Conservation (phyloP, 2,888 invertebrate genomes). For the Acleris laterana region DNA sequence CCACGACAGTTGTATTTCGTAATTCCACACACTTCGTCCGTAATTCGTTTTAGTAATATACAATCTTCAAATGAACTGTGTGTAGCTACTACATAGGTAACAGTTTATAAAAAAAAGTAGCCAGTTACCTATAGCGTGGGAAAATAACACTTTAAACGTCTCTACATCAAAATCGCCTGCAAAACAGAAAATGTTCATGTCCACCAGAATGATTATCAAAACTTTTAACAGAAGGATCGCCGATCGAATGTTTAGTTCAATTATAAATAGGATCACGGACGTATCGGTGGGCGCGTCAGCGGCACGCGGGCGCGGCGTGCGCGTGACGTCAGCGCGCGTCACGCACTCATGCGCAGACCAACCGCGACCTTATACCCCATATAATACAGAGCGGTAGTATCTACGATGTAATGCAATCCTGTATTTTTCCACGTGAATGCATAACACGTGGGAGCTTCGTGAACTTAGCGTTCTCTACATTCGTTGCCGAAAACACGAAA, state of each 20-base stretch:
- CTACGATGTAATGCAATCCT: conserved; percentile 39
- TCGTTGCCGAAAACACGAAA: too few species aligned
- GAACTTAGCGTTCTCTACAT: background rate
- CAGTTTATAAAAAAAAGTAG: too few species aligned
- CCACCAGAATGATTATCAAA: background rate
- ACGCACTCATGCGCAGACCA: conserved; percentile 47
- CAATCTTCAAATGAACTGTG: too few species aligned
- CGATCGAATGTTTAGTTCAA: conserved; percentile 39
- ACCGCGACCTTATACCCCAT: conserved; percentile 42
- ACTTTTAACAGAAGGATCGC: conserved; percentile 16
- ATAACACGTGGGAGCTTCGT: conserved; percentile 22
- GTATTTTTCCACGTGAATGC: conserved; percentile 30
- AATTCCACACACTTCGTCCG: too few species aligned
- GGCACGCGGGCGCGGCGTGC: conserved; percentile 57
- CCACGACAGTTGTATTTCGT: too few species aligned
- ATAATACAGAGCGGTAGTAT: conserved; percentile 40
- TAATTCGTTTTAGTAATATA: too few species aligned
- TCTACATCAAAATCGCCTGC: too few species aligned
- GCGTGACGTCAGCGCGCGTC: conserved; percentile 75
- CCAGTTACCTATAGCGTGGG: background rate
- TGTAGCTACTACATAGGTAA: too few species aligned
- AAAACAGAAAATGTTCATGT: too few species aligned
- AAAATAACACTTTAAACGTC: background rate
- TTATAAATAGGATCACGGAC: conserved; percentile 45
- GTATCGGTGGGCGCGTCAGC: conserved; percentile 34